phyloP scores from a whole-genome alignment of 2,888 invertebrate species.

The Leuctra nigra region DNA sequence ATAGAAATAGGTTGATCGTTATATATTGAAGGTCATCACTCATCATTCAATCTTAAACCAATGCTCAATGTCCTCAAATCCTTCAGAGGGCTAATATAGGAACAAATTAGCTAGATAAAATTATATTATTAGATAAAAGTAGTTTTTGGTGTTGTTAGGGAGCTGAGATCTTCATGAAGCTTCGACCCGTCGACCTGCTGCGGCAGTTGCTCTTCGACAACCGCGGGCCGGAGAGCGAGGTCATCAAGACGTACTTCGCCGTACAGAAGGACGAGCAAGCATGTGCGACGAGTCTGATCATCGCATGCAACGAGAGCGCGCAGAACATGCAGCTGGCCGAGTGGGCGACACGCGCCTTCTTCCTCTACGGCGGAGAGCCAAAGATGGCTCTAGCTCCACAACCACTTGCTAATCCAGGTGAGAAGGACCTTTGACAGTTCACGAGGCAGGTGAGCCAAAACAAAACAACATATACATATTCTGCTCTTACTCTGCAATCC shows the following conservation, averaged over 20 bases:
- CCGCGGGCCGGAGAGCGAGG: slow-evolving; percentile 78
- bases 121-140: neutral
- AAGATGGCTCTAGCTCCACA: slow-evolving; percentile 39
- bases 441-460: too few relatives aligned
- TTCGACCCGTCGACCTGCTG: slow-evolving; percentile 83
- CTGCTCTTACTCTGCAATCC: too few relatives aligned
- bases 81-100: too few relatives aligned
- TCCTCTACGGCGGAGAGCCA: slow-evolving; percentile 70
- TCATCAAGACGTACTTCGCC: slow-evolving; percentile 79
- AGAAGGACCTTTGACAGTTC: too few relatives aligned
- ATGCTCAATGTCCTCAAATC: too few relatives aligned
- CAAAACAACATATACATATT: too few relatives aligned
- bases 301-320: slow-evolving; percentile 66
- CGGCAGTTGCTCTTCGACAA: slow-evolving; percentile 73
- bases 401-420: too few relatives aligned
- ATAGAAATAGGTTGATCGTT: too few relatives aligned
- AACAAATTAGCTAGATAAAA: neutral
- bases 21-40: too few relatives aligned
- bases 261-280: slow-evolving; percentile 80
- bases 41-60: too few relatives aligned
- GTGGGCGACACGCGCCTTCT: slow-evolving; percentile 88
- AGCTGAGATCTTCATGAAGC: slow-evolving; percentile 73
- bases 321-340: slow-evolving; percentile 64
- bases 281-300: slow-evolving; percentile 77
- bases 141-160: slow-evolving; percentile 45